These are phyloP conservation scores for Tinamus guttatus DNA, from an alignment of 2,113 vertebrate genomes.

Conservation along the genomic window DNA sequence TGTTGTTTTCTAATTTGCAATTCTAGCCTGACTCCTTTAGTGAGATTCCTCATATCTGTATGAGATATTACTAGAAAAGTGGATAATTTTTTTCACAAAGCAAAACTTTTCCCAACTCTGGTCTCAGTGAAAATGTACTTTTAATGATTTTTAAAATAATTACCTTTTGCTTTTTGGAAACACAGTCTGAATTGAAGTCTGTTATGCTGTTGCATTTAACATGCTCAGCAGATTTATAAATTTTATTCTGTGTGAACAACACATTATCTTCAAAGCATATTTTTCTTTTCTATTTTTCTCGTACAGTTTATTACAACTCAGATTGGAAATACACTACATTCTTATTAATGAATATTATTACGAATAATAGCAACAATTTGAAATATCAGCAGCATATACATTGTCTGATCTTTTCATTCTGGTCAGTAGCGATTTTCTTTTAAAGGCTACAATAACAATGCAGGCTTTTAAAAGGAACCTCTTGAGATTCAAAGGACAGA, in stretches of 20 bases:
- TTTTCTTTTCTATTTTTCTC: constrained; percentile 68
- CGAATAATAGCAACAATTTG: constrained; percentile 40
- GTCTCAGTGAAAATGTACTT: constrained; percentile 19
- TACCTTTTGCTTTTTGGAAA: constrained; percentile 50
- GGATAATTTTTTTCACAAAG: background rate
- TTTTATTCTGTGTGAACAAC: constrained; percentile 69
- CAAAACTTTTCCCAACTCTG: constrained; percentile 21
- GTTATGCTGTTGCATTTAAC: constrained; percentile 39
- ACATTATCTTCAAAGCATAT: constrained; percentile 71
- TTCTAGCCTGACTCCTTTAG: background rate
- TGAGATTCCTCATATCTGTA: background rate
- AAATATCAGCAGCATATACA: constrained; percentile 8
- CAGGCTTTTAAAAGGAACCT: background rate
- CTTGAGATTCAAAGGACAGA: background rate
- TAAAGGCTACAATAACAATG: background rate
- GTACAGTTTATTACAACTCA: constrained; percentile 66
- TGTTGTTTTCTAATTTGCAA: background rate
- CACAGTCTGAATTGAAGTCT: constrained; percentile 31
- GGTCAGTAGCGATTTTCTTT: constrained; percentile 4
- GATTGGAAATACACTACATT: constrained; percentile 67
- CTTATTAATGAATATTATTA: constrained; percentile 56
- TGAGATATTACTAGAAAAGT: background rate
- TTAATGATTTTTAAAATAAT: background rate
- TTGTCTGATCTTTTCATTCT: constrained; percentile 27
- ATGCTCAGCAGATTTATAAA: constrained; percentile 63